These are phyloP conservation scores for Scolopax mira DNA, from an alignment of 2,113 vertebrate species.

Conservation along the genomic window DNA sequence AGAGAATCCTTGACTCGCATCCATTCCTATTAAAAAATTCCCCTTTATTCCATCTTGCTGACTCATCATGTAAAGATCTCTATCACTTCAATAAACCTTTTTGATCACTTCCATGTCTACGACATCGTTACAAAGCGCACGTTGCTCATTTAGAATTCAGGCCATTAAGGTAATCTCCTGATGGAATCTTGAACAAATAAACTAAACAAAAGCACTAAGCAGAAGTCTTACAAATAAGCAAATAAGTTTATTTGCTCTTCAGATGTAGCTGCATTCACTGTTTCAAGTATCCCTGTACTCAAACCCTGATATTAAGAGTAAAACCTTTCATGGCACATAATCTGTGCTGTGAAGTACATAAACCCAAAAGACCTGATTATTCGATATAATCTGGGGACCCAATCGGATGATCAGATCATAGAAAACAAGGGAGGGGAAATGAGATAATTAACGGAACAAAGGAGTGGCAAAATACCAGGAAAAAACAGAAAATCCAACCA, in stretches of 20 bases:
- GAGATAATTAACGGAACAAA: background rate
- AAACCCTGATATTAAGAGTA: background rate
- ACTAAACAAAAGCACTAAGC: too few species aligned
- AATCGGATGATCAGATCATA: background rate
- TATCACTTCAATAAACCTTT: background rate
- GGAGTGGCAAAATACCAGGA: background rate
- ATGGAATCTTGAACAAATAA: background rate
- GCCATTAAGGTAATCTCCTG: background rate
- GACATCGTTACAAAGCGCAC: background rate
- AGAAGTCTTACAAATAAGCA: background rate
- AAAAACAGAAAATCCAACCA: background rate
- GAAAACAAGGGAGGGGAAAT: background rate
- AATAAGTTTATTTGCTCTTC: background rate
- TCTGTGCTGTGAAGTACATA: background rate
- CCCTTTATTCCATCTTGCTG: background rate
- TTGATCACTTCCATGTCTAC: background rate
- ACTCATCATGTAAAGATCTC: background rate
- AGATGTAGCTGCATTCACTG: background rate
- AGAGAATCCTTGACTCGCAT: background rate
- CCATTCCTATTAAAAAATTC: background rate
- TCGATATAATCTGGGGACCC: background rate
- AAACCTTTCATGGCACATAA: rapidly evolving
- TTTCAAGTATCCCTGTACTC: background rate
- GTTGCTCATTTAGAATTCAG: background rate
- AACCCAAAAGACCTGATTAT: background rate